Conservation (phyloP, 2,797 vertebrate species). For the Vireo griseus region DNA sequence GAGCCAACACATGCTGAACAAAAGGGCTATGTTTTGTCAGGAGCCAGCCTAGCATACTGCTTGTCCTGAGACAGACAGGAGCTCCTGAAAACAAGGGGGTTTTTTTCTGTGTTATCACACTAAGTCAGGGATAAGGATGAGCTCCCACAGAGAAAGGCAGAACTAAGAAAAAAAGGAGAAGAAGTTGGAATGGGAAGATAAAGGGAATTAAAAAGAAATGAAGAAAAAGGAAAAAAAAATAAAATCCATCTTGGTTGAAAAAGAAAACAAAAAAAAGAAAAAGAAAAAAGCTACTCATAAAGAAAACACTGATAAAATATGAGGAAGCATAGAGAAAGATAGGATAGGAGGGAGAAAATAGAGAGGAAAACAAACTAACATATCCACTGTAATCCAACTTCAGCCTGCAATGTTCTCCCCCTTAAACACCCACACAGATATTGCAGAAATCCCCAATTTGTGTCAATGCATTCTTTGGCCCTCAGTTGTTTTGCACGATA, state of each 20-base stretch:
- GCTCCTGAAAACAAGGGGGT: neutral
- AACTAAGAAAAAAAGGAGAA: neutral
- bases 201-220: neutral
- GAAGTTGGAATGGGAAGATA: neutral
- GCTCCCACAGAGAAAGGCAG: neutral
- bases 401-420: neutral
- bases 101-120: neutral
- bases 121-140: neutral
- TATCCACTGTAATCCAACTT: neutral
- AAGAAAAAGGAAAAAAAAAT: neutral
- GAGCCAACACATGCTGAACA: slow-evolving; percentile 5
- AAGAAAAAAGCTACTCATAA: neutral
- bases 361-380: neutral
- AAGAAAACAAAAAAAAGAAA: neutral
- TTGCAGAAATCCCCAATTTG: neutral
- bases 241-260: neutral
- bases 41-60: neutral
- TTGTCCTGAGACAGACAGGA: neutral
- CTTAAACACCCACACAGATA: neutral
- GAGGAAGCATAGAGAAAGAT: neutral
- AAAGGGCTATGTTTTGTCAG: slow-evolving; percentile 20
- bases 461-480: neutral
- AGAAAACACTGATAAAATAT: neutral
- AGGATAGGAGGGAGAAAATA: neutral
- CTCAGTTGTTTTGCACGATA: neutral